phyloP scores from a whole-genome alignment of 2,797 vertebrate genomes.

The Phyllotis vaccarum region DNA sequence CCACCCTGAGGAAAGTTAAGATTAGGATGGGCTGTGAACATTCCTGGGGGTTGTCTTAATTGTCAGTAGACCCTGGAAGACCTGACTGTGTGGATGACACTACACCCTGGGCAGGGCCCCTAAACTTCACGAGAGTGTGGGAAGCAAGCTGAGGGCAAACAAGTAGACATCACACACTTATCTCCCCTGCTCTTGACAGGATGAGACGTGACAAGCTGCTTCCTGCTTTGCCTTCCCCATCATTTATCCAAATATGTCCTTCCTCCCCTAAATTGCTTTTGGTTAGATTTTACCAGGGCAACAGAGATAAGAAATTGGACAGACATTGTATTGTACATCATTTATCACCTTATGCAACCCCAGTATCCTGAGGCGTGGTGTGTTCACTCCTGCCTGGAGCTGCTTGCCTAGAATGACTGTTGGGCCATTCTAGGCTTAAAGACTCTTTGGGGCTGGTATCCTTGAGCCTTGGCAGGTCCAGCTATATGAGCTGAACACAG shows the following conservation, averaged over 20 bases:
- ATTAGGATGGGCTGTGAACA: not conserved
- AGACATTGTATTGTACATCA: not conserved
- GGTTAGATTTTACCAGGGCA: not conserved
- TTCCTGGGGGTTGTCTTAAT: not conserved
- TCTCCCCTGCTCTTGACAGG: not conserved
- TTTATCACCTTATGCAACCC: too few relatives aligned
- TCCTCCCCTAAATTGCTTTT: not conserved
- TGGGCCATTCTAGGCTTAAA: not conserved
- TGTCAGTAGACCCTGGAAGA: not conserved
- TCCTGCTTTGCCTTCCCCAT: too few relatives aligned
- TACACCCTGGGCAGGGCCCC: not conserved
- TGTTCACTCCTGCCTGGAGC: not conserved
- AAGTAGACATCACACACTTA: too few relatives aligned
- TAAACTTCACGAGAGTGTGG: not conserved
- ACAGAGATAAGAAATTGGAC: not conserved
- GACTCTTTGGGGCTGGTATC: not conserved
- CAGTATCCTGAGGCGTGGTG: too few relatives aligned
- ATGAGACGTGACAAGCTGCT: not conserved
- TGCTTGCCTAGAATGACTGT: not conserved
- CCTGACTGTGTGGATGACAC: too few relatives aligned
- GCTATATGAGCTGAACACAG: not conserved
- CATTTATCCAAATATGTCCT: not conserved
- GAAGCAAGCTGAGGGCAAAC: not conserved
- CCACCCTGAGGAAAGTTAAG: not conserved
- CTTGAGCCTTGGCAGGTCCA: not conserved